Conservation (phyloP, 2,113 vertebrate genomes). For the Otis tarda region DNA sequence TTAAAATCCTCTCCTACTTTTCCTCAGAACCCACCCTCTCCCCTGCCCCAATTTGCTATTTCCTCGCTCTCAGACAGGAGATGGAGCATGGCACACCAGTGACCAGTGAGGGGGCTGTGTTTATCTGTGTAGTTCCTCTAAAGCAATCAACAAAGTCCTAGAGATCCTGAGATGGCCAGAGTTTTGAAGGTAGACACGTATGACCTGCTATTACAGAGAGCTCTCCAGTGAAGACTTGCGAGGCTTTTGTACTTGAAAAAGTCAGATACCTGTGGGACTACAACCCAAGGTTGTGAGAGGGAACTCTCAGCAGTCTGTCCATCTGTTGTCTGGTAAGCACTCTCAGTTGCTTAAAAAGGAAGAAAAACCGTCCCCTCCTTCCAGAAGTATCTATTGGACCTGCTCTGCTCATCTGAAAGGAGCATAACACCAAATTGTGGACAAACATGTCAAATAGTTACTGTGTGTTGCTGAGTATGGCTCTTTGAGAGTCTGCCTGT, state of each 20-base stretch:
- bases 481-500: background rate
- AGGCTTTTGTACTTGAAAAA: background rate
- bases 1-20: background rate
- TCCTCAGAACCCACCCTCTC: background rate
- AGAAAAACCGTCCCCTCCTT: background rate
- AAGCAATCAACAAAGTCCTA: background rate
- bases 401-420: background rate
- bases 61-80: background rate
- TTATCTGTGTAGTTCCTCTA: background rate
- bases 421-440: background rate
- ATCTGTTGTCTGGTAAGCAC: background rate
- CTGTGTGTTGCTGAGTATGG: background rate
- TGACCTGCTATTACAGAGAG: background rate
- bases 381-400: background rate
- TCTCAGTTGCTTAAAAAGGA: background rate
- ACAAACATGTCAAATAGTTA: background rate
- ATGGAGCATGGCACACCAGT: fast-evolving
- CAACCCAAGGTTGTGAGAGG: background rate
- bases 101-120: background rate
- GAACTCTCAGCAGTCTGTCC: background rate
- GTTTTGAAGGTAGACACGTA: background rate
- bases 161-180: background rate
- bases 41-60: background rate
- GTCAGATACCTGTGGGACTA: background rate
- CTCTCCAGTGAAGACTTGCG: background rate